Conservation (phyloP, 2,888 invertebrate species). For the Heliconius ismenius region DNA sequence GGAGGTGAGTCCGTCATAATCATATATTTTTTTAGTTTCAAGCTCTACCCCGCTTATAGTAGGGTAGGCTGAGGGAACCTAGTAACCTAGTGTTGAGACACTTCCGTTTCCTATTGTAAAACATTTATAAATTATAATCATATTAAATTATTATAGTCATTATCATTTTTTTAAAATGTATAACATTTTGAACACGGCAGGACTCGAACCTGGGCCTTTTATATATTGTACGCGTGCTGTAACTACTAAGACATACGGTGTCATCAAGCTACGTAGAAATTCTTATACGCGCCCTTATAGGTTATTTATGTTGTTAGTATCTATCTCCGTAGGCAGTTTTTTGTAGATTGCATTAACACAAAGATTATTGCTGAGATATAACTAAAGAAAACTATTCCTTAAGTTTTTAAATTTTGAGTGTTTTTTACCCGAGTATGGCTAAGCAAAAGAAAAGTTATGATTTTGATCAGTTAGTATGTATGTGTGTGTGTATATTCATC, state of each 20-base stretch:
- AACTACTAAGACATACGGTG: not conserved
- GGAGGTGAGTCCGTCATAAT: slow-evolving; percentile 44
- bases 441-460: too few relatives aligned
- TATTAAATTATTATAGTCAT: not conserved
- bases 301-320: too few relatives aligned
- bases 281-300: too few relatives aligned
- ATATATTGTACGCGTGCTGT: not conserved
- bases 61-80: not conserved
- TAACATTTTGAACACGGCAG: not conserved
- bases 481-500: too few relatives aligned
- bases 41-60: not conserved
- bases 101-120: not conserved
- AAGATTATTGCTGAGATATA: not conserved
- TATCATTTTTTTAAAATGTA: not conserved
- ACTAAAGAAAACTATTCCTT: not conserved
- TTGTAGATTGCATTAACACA: too few relatives aligned
- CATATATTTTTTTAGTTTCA: not conserved
- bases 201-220: not conserved
- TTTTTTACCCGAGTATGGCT: not conserved
- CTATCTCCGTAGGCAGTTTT: too few relatives aligned
- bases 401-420: not conserved
- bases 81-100: not conserved
- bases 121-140: not conserved
- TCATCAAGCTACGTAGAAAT: too few relatives aligned
- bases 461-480: too few relatives aligned